phyloP scores from a whole-genome alignment of 1,140 invertebrate species.

The Trichogramma pretiosum region DNA sequence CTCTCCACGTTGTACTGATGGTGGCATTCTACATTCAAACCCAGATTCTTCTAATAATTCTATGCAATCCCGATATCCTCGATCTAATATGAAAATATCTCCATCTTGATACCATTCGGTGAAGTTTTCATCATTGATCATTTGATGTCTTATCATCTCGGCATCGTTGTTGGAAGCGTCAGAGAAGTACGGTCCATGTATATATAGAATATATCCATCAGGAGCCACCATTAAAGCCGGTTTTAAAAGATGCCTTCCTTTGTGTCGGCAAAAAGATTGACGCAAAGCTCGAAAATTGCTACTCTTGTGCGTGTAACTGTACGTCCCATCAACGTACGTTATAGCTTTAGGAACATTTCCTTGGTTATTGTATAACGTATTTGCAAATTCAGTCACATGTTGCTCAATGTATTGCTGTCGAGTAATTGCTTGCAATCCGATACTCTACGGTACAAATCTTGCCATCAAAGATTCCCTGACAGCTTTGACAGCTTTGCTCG shows the following conservation, averaged over 20 bases:
- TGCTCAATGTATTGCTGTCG: constrained; percentile 4
- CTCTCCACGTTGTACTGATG: neutral
- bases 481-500: constrained; percentile 5
- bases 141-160: neutral
- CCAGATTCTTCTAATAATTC: constrained; percentile 2
- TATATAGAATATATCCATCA: constrained; percentile 15
- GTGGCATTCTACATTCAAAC: constrained; percentile 5
- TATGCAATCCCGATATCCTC: constrained; percentile 4
- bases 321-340: constrained; percentile 6
- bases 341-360: constrained; percentile 1
- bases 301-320: constrained; percentile 2
- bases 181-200: constrained; percentile 2
- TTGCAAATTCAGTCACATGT: constrained; percentile 9
- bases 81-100: constrained; percentile 2
- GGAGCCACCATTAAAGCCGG: constrained; percentile 8
- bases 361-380: constrained; percentile 5
- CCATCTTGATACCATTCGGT: constrained; percentile 2
- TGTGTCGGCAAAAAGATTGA: neutral
- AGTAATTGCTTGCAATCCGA: neutral
- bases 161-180: constrained; percentile 5
- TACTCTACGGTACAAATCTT: constrained; percentile 11
- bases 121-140: neutral
- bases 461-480: constrained; percentile 12
- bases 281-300: constrained; percentile 3
- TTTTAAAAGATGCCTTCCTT: constrained; percentile 14